Conservation (phyloP, 2,888 invertebrate genomes). For the Lottia gigantea region DNA sequence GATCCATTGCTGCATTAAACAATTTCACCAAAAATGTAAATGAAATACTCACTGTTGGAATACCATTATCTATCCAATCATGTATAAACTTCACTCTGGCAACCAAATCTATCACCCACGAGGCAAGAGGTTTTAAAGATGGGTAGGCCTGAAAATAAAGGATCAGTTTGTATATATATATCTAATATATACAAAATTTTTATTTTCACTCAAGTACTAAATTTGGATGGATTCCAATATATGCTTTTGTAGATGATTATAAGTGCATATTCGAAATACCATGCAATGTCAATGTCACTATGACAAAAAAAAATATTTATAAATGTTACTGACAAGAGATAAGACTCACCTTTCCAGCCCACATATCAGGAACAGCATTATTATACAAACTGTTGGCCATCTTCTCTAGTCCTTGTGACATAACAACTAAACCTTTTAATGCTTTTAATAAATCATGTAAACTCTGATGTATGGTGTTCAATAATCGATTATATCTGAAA, state of each 20-base stretch:
- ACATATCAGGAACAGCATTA: constrained; percentile 78
- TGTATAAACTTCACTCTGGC: constrained; percentile 64
- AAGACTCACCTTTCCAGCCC: constrained; percentile 72
- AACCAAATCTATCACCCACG: constrained; percentile 67
- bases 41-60: constrained; percentile 59
- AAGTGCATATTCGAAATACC: no score
- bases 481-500: constrained; percentile 65
- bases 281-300: no score
- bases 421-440: constrained; percentile 81
- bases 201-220: background rate
- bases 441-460: constrained; percentile 76
- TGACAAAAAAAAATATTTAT: no score
- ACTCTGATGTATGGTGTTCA: constrained; percentile 68
- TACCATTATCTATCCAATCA: constrained; percentile 66
- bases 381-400: constrained; percentile 77
- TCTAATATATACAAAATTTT: no score
- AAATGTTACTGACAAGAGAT: no score
- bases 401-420: constrained; percentile 81
- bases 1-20: no score
- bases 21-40: no score
- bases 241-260: background rate
- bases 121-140: constrained; percentile 67
- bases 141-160: constrained; percentile 65
- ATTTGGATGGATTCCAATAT: background rate
- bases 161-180: no score